Conservation (phyloP, 2,113 vertebrate genomes). For the Nothobranchius kuhntae region DNA sequence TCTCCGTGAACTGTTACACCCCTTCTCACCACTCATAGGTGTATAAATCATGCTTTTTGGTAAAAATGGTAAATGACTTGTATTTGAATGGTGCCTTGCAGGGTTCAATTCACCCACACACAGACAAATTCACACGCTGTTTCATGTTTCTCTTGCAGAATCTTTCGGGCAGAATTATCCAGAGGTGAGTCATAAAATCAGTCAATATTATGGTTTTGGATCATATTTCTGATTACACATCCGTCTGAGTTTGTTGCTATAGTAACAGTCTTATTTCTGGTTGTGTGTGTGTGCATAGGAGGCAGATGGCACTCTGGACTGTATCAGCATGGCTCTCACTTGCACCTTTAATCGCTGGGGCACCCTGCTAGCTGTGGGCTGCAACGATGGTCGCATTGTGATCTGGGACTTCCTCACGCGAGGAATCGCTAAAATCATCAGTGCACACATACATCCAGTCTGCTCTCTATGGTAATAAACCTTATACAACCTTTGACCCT, state of each 20-base stretch:
- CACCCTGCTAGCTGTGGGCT: constrained; percentile 94
- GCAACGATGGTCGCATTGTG: constrained; percentile 96
- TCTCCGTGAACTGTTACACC: too few relatives aligned
- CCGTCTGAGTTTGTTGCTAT: too few relatives aligned
- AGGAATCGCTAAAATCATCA: constrained; percentile 98
- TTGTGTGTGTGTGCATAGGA: constrained; percentile 76
- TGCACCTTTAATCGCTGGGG: constrained; percentile 99
- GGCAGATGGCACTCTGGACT: constrained; percentile 95
- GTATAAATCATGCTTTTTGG: too few relatives aligned
- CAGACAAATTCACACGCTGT: neutral
- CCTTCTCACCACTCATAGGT: too few relatives aligned
- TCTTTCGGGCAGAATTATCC: constrained; percentile 99
- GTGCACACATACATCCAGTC: constrained; percentile 96
- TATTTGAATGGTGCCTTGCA: too few relatives aligned
- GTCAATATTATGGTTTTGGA: too few relatives aligned
- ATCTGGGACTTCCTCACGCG: constrained; percentile 98
- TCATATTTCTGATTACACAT: too few relatives aligned
- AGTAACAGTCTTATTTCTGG: too few relatives aligned
- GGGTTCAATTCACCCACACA: too few relatives aligned
- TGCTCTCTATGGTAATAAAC: constrained; percentile 89
- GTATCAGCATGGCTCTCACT: constrained; percentile 99
- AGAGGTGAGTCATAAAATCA: constrained; percentile 81
- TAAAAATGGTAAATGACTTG: too few relatives aligned
- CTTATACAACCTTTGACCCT: neutral
- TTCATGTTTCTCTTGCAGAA: constrained; percentile 72